phyloP scores from a whole-genome alignment of 2,113 vertebrate species.

The Scomber colias region DNA sequence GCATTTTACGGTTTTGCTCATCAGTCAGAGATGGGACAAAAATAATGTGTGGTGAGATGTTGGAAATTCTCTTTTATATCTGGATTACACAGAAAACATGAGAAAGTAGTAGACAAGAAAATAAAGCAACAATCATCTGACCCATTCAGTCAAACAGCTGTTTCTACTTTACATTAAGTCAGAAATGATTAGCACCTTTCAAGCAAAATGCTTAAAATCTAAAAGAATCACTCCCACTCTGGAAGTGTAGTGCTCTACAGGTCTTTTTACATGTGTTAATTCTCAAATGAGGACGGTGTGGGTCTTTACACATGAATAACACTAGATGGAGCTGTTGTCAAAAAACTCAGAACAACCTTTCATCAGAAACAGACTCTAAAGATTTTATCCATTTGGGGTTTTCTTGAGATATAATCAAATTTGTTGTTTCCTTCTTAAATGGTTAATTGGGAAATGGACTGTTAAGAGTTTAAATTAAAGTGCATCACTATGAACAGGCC shows the following conservation, averaged over 20 bases:
- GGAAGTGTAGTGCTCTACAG: not conserved
- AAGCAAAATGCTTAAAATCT: too few species aligned
- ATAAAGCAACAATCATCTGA: too few species aligned
- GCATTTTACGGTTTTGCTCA: too few species aligned
- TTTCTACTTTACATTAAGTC: too few species aligned
- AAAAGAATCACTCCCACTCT: not conserved
- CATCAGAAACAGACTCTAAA: not conserved
- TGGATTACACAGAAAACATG: too few species aligned
- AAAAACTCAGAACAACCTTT: not conserved
- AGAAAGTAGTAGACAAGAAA: too few species aligned
- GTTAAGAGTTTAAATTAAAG: not conserved
- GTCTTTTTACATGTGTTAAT: not conserved
- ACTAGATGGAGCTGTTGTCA: slow-evolving; percentile 62
- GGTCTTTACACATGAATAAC: not conserved
- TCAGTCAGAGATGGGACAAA: too few species aligned
- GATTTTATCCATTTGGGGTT: not conserved
- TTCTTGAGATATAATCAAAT: not conserved
- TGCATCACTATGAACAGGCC: not conserved
- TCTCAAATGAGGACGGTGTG: not conserved
- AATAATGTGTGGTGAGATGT: too few species aligned
- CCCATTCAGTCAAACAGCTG: too few species aligned
- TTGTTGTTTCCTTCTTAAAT: not conserved
- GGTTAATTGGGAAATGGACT: not conserved
- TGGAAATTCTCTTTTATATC: too few species aligned
- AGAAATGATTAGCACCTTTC: too few species aligned